phyloP scores from a whole-genome alignment of 1,140 invertebrate genomes.

The Melipona quadrifasciata region DNA sequence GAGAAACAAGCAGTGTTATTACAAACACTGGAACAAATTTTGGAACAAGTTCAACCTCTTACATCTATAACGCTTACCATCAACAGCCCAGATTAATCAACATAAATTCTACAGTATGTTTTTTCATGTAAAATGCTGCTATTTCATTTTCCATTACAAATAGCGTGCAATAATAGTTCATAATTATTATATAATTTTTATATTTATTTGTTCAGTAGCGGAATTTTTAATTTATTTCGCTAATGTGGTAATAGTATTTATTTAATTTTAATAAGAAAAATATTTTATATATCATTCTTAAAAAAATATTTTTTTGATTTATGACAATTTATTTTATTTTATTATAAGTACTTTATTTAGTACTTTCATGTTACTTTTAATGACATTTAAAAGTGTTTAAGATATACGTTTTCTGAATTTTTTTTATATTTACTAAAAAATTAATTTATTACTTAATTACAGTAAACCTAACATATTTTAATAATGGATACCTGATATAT shows the following conservation, averaged over 20 bases:
- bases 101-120: conserved; percentile 60
- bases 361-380: not conserved
- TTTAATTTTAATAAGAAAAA: conserved; percentile 46
- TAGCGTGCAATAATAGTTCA: conserved; percentile 36
- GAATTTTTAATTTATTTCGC: conserved; percentile 52
- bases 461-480: conserved; percentile 13
- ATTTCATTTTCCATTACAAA: conserved; percentile 57
- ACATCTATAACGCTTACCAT: conserved; percentile 56
- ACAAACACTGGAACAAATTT: conserved; percentile 74
- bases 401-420: not conserved
- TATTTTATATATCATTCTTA: conserved; percentile 59
- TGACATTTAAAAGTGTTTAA: not conserved
- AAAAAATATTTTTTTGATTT: conserved; percentile 33
- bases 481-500: conserved; percentile 7
- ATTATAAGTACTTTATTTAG: conserved; percentile 36
- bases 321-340: conserved; percentile 43
- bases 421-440: conserved; percentile 6
- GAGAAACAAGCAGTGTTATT: conserved; percentile 76
- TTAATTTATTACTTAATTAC: conserved; percentile 9
- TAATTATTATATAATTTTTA: conserved; percentile 56
- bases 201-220: conserved; percentile 67
- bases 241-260: conserved; percentile 56
- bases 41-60: conserved; percentile 71
- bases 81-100: conserved; percentile 69
- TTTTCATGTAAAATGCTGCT: conserved; percentile 48